Base-by-base conservation (phyloP, 2,113 vertebrate species). In the Progne subis region DNA sequence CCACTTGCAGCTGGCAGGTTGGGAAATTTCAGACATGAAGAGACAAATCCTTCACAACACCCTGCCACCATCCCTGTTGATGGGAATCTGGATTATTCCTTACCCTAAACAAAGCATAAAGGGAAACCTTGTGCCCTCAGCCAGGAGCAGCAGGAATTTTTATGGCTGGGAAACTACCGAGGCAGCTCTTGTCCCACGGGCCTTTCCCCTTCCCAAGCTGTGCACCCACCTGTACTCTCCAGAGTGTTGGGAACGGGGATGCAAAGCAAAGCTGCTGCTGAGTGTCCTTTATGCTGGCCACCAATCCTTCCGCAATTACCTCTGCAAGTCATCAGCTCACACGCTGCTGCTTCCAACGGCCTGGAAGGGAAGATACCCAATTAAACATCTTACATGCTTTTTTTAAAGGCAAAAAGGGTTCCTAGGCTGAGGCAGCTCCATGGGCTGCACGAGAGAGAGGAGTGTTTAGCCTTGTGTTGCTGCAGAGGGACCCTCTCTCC, bases 181-280 rank as follows among this genome's bases (percentile, higher is more conserved):
- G 72, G 59, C 76, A 83, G n/a, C 16, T 13, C 47, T 49, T 16
- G 18, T 56, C 26, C 4, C 15, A 0, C 4, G 18, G 29, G 67
- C 46, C 37, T 67, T 53, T 9, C 17, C 39, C 61, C 31, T 59
- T 56, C 26, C 49, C 9, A 1, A 24, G 6, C 23, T 76, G 3
- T 0, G 5, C 47, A 34, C 44, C 43, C 53, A 13, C 34, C 37
- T 31, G 26, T 1, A 4, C 11, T 31, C 41, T 85, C 13, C 1
- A 1, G 64, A 34, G 17, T 9, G 14, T 0, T 39, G 59, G 41
- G 59, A 64, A 46, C 2, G 2, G 47, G 52, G 71, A 39, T 1
- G 4, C 4, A 7, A 69, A 47, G 23, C 70, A 29, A 15, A 83
- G 8, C 52, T 82, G 31, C 39, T 0, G 0, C 8, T 32, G 5